Evolutionary conservation across 92 coral and sea anemone species (phyloP), one percentile per base, ranked within the genome.

Genomic region (Isaurus tuberculatus): DNA sequence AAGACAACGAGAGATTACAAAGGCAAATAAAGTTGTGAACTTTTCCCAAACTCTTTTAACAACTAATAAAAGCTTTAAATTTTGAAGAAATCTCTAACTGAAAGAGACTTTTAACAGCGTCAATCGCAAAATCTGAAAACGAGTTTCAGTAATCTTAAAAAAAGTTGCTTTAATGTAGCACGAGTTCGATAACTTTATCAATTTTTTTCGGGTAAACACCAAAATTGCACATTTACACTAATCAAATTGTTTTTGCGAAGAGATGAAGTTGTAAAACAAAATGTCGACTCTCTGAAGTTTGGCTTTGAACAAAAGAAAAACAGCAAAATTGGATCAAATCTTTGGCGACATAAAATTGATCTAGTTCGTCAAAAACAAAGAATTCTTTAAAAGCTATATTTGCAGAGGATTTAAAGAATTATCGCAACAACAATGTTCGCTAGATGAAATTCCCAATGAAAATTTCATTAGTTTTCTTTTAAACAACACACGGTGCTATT

Each of bases 361-460:
- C 25, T 30, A n/a, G 22, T 33, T 16, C 28, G 15, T 28, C n/a
- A 63, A 33, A 44, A 77, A 65, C 22, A 58, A 77, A 57, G n/a
- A 9, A 40, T 40, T 13, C 11, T 13, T 7, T 30, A 77, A 75
- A 77, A 29, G 49, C 82, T 22, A 40, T 77, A 36, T 77, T 77
- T 77, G 82, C 55, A 34, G 37, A 77, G 68, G 82, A 77, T 58
- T 77, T 77, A 77, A 14, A 33, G 33, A 26, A 36, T 49, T 58
- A 60, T 34, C 32, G 2, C 53, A 58, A 14, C 82, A 77, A 77
- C 42, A 77, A 57, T 77, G 70, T 34, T 65, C 58, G 37, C 51
- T 57, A 77, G 58, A 77, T 77, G 82, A 77, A 77, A 77, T 58
- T 60, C 82, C 64, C 64, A 58, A 77, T 77, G 70, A 77, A 77